Base-by-base conservation (phyloP, 2,888 invertebrate genomes). In the Melanophora roralis region DNA sequence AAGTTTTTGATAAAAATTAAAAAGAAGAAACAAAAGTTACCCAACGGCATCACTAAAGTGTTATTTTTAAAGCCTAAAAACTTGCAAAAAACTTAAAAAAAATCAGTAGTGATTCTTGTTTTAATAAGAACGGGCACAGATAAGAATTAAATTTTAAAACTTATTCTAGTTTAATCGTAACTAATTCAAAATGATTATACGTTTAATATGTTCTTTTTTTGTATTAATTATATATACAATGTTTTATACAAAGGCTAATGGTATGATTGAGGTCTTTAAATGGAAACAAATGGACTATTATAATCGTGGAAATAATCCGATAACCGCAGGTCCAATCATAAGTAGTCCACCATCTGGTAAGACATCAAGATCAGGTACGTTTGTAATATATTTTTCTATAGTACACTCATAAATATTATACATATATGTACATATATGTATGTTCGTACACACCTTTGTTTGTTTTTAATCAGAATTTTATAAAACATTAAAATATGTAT, bases 211-310 rank as follows among this genome's bases (percentile, higher is more conserved):
- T 14, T 19, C 57, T 14, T 14, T 59, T n/a, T 71, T 19, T 12
- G 45, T 74, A 0, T 1, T 65, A 8, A 11, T 72, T 11, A 34
- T 53, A 14, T 51, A 51, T 57, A 36, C 60, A 9, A 3, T 64
- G 1, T 27, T 60, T 21, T 21, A 55, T 59, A 84, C 65, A 19
- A 64, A 68, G 5, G 84, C 84, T 14, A 84, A 85, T 71, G 86
- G 86, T 7, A 83, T 89, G 82, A 84, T 84, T 34, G 90, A 89
- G 73, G 86, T 89, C 14, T 88, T 89, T 34, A 85, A 85, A 81
- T 89, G 90, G 89, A 89, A 87, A 36, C 88, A 89, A 84, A 87
- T 89, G 80, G 89, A 89, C 47, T 89, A 82, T 73, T 86, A 86
- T 21, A 85, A 86, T 82, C 85, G 86, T 4, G 86, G 86, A 0